Evolutionary conservation across 2,888 invertebrate genomes (phyloP).

Genomic region (Machimus atricapillus): DNA sequence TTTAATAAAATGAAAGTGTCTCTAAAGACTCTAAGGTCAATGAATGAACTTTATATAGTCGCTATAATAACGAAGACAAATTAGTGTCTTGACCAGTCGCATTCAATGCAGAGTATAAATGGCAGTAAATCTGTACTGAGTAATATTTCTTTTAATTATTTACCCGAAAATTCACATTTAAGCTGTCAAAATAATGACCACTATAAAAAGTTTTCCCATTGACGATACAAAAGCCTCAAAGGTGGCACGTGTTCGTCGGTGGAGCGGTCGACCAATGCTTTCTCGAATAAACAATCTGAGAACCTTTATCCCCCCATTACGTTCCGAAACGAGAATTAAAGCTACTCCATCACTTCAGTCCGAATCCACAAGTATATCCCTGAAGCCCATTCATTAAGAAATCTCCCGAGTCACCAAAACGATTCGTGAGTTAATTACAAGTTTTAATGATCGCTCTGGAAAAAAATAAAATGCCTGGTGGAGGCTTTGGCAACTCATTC

Average conservation of each 20-base stretch:
- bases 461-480: neutral
- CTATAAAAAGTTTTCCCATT: neutral
- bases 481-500: constrained; percentile 10
- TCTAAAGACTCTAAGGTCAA: no score
- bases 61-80: no score
- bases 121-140: neutral
- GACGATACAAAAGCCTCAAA: neutral
- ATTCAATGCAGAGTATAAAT: neutral
- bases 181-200: neutral
- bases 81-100: neutral
- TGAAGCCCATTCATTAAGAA: neutral
- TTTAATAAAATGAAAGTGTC: neutral
- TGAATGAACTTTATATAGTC: no score
- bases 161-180: neutral
- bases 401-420: constrained; percentile 3
- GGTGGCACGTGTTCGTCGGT: neutral
- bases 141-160: neutral
- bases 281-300: neutral
- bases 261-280: neutral
- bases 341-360: neutral
- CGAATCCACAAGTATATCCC: neutral
- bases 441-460: neutral
- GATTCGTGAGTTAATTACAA: constrained; percentile 10
- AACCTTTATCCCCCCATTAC: neutral
- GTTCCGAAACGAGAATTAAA: neutral